Base-by-base conservation (phyloP, 2,888 invertebrate genomes). In the Pharmacophagus antenor region DNA sequence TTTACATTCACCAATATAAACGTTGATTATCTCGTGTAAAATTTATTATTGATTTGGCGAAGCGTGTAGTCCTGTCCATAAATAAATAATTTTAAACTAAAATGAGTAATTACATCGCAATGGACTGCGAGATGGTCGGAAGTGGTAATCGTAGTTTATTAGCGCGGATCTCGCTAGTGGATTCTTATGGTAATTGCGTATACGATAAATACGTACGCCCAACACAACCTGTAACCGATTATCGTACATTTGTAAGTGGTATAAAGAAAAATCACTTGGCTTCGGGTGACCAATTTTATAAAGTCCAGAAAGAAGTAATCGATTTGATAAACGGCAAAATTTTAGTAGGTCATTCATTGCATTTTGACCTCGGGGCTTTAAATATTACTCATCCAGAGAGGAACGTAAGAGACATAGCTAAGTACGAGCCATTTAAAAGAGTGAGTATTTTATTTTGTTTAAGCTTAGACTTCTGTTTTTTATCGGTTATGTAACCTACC, bases 41-140 rank as follows among this genome's bases (percentile, higher is more conserved):
- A n/a, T n/a, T n/a, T n/a, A n/a, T n/a, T n/a, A n/a, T n/a, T n/a
- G n/a, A n/a, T n/a, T n/a, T n/a, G n/a, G n/a, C n/a, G n/a, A n/a
- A n/a, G n/a, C n/a, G n/a, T n/a, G n/a, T n/a, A n/a, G n/a, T n/a
- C n/a, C n/a, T n/a, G n/a, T n/a, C n/a, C n/a, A n/a, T n/a, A n/a
- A n/a, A n/a, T n/a, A n/a, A n/a, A n/a, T n/a, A n/a, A n/a, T n/a
- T n/a, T n/a, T n/a, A n/a, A n/a, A n/a, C 6, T 44, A 12, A 42
- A 49, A 25, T 49, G 18, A 49, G 18, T 27, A 48, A 48, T 15
- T 48, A 23, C 23, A 48, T 48, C 23, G 48, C 48, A 12, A n/a
- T 65, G 12, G 65, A 65, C 23, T 65, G 65, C 47, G 65, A 65
- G 21, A 65, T 61, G 63, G 63, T 65, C 2, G 63, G 42, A 23